phyloP scores from a whole-genome alignment of 2,113 vertebrate genomes.

The Hylia prasina region DNA sequence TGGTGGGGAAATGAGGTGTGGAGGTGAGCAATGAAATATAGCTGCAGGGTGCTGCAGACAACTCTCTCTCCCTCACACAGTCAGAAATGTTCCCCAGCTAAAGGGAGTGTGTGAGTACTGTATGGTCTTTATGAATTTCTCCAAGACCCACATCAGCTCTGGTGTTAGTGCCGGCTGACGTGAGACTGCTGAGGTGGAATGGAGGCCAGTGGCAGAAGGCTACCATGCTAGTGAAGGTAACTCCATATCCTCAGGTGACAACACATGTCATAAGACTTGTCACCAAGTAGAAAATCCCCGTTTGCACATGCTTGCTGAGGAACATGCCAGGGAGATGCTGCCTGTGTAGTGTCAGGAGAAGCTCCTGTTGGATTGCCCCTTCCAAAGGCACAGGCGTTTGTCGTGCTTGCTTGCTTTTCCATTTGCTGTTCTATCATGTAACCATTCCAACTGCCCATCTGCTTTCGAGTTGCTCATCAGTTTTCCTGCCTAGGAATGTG shows the following conservation, averaged over 20 bases:
- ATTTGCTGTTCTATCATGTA: not conserved
- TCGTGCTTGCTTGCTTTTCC: not conserved
- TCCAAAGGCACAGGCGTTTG: not conserved
- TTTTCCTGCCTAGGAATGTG: not conserved
- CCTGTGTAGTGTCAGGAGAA: not conserved
- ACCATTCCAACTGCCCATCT: not conserved
- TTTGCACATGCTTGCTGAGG: not conserved
- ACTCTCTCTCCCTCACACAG: not conserved
- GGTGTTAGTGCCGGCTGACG: not conserved
- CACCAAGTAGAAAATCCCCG: not conserved
- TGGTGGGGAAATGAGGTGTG: not conserved
- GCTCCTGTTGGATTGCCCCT: not conserved
- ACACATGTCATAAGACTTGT: not conserved
- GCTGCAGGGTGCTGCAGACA: not conserved
- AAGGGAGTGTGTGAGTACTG: not conserved
- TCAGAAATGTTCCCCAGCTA: not conserved
- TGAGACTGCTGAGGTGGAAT: not conserved
- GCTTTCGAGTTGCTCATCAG: not conserved
- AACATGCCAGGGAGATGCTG: not conserved
- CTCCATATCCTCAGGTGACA: not conserved
- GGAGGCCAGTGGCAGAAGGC: not conserved
- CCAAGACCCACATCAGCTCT: not conserved
- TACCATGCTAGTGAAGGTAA: not conserved
- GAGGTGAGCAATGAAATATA: not conserved
- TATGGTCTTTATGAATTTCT: not conserved